Evolutionary conservation across 2,797 vertebrate species (phyloP), one percentile per base, ranked within the genome.

Genomic region (Paguma larvata): DNA sequence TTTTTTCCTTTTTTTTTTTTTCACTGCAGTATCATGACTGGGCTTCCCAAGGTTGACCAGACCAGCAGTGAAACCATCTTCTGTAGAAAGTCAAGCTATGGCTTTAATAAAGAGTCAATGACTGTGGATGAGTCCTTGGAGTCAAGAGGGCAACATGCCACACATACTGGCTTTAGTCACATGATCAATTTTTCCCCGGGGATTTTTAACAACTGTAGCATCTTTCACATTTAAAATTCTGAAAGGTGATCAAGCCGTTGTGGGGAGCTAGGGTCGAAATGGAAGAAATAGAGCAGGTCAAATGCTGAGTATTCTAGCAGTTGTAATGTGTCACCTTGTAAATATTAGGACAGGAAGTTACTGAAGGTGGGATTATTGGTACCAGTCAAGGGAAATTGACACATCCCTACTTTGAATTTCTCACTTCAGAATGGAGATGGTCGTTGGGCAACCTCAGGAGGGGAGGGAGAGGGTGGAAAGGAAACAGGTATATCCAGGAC

Each of bases 221-320:
- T 77, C 65, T 95, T 46, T 96, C 67, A 46, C 1, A 3, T 87
- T 75, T 80, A 59, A 85, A 68, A 78, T 94, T 44, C 83, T 89
- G 78, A 53, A 95, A 83, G 48, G 56, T 32, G 48, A 85, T 23
- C 51, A 70, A 89, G 68, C 15, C 30, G 44, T 32, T 48, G 84
- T 73, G 67, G 72, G 41, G 62, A 34, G 16, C 34, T 63, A 21
- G 23, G 32, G 32, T 70, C 0, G 1, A n/a, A 30, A 27, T 53
- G 25, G 23, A 68, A 70, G 92, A 62, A 85, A 21, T 0, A 80
- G 68, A 75, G 4, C 5, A 51, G 59, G 48, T 11, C 16, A 51
- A 46, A 30, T 34, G 11, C 62, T 27, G 84, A 72, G 27, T 48
- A 9, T 4, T 75, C 41, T 80, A 14, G 30, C 41, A 5, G 27